Conservation (phyloP, 2,797 vertebrate genomes). For the Siniperca obscura region DNA sequence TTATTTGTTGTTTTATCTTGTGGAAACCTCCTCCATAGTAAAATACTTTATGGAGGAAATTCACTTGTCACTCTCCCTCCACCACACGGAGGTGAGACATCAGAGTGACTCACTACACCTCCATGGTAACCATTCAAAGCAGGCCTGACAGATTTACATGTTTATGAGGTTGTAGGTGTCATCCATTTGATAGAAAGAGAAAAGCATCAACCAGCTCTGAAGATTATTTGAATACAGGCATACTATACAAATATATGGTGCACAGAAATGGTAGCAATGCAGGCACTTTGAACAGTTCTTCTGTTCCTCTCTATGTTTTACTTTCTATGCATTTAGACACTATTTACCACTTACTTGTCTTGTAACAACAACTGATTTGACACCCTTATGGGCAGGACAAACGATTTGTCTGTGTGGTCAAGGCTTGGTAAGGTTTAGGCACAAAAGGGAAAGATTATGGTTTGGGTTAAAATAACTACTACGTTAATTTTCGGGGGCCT, state of each 20-base stretch:
- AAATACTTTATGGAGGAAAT: neutral
- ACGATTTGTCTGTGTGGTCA: no score
- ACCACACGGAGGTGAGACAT: neutral
- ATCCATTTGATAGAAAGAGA: neutral
- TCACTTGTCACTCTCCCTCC: neutral
- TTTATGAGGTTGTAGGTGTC: neutral
- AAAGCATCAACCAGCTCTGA: no score
- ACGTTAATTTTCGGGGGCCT: no score
- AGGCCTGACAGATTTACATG: neutral
- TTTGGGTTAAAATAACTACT: no score
- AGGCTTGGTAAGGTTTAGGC: no score
- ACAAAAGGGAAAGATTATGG: no score
- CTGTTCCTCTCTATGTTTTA: neutral
- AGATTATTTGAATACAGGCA: neutral
- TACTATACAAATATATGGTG: neutral
- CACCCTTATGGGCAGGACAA: no score
- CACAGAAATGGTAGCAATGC: slow-evolving; percentile 1
- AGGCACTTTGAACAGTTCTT: neutral
- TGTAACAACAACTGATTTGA: no score
- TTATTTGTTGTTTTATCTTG: neutral
- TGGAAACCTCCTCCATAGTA: neutral
- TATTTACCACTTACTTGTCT: neutral
- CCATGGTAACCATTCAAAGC: neutral
- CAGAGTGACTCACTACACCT: neutral
- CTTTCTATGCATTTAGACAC: neutral